A percentile compares a stretch with the other conserved stretches of the same genome.
Evolutionary conservation across 2,113 vertebrate genomes (phyloP).

Genomic region (Melanerpes aurifrons): DNA sequence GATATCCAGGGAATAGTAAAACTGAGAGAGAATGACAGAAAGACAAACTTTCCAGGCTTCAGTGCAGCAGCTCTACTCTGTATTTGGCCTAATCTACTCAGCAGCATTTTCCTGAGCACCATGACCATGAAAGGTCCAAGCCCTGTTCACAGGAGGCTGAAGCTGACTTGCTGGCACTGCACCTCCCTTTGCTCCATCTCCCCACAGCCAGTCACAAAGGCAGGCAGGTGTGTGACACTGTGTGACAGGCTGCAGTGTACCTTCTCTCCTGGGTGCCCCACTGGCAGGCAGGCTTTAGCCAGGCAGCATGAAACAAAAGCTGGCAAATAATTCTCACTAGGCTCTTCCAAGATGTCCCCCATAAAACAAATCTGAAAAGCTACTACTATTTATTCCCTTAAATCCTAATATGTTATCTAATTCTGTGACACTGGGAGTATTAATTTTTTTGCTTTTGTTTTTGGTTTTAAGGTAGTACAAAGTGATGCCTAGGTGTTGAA

Average conservation of each 20-base stretch:
- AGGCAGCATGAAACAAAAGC: neutral
- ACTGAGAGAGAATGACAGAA: neutral
- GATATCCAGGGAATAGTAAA: neutral
- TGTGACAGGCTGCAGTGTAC: neutral
- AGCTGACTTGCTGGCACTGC: neutral
- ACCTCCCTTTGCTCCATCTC: neutral
- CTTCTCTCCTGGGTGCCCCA: neutral
- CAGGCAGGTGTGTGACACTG: neutral
- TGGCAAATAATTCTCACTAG: neutral
- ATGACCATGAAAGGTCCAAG: neutral
- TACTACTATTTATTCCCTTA: neutral
- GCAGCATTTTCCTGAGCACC: neutral
- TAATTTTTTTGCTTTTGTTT: too few relatives aligned
- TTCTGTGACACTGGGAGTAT: neutral
- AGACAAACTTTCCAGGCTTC: neutral
- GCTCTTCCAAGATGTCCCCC: neutral
- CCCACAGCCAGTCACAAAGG: neutral
- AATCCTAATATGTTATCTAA: neutral
- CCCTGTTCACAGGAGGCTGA: neutral
- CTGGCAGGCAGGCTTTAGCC: neutral
- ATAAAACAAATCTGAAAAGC: neutral
- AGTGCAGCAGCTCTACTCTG: neutral
- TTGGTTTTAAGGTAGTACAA: neutral
- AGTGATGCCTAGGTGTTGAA: neutral
- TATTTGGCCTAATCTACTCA: neutral